These are phyloP conservation scores for Bellardia bayeri DNA, from an alignment of 2,888 invertebrate species.

Conservation along the genomic window DNA sequence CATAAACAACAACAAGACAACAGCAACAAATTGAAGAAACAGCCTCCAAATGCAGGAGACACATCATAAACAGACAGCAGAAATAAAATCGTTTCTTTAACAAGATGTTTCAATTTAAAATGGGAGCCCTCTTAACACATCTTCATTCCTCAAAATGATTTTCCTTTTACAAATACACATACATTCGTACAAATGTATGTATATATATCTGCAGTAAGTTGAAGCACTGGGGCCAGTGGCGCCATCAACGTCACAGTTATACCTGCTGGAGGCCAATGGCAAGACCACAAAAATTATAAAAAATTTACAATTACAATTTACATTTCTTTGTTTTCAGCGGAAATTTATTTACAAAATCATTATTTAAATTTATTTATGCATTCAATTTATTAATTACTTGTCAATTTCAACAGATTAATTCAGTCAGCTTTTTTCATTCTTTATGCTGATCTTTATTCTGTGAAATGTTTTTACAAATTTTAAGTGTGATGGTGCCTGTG, in stretches of 20 bases:
- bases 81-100: conserved; percentile 41
- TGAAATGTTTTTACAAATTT: background rate
- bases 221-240: conserved; percentile 57
- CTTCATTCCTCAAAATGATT: background rate
- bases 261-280: conserved; percentile 71
- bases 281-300: conserved; percentile 51
- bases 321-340: conserved; percentile 34
- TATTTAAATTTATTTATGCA: background rate
- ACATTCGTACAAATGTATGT: background rate
- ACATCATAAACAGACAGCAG: conserved; percentile 24
- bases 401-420: conserved; percentile 47
- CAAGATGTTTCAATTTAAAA: conserved; percentile 62
- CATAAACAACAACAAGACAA: conserved; percentile 27
- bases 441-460: background rate
- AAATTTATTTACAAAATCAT: background rate
- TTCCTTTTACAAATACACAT: background rate
- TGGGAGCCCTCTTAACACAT: conserved; percentile 14
- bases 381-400: conserved; percentile 30
- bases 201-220: too few species aligned
- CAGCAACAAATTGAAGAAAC: background rate
- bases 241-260: conserved; percentile 68
- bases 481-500: conserved; percentile 43
- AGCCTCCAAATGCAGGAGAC: conserved; percentile 22
- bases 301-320: background rate
- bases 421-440: background rate